Percentiles rank a stretch among this genome's conserved stretches.
Evolutionary conservation across 1,140 invertebrate genomes (phyloP).

Genomic region (Drosophila ananassae): DNA sequence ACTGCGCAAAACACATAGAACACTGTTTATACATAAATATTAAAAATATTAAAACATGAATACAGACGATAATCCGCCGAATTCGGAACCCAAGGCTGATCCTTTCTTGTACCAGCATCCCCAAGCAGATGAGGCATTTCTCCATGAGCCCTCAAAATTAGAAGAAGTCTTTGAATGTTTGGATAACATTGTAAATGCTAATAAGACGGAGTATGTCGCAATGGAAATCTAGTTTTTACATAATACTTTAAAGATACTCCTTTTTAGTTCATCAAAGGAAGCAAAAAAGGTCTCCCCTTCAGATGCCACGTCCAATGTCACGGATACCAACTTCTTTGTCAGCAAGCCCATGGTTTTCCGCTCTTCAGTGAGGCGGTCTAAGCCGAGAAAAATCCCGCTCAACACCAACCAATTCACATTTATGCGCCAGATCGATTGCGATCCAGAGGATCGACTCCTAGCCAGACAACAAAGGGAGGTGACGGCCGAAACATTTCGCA

Average conservation of each 20-base stretch:
- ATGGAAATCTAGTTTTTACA: rapidly evolving
- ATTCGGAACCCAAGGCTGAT: neutral
- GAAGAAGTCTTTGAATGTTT: slow-evolving; percentile 34
- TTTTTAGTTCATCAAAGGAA: neutral
- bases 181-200: slow-evolving; percentile 12
- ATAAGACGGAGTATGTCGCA: slow-evolving; percentile 45
- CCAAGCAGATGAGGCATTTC: slow-evolving; percentile 44
- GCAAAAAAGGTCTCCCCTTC: neutral
- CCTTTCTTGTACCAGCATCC: slow-evolving; percentile 11
- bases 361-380: neutral
- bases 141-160: slow-evolving; percentile 26
- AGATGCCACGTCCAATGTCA: neutral
- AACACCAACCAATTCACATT: slow-evolving; percentile 58
- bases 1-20: neutral
- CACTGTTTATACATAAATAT: neutral
- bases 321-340: slow-evolving; percentile 17
- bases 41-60: neutral
- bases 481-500: slow-evolving; percentile 53
- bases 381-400: neutral
- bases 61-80: neutral
- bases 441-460: neutral
- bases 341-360: neutral
- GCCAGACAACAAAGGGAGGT: slow-evolving; percentile 33
- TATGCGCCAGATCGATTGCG: slow-evolving; percentile 54
- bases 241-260: no score